Evolutionary conservation across 2,113 vertebrate genomes (phyloP).

Genomic region (Clupea harengus): DNA sequence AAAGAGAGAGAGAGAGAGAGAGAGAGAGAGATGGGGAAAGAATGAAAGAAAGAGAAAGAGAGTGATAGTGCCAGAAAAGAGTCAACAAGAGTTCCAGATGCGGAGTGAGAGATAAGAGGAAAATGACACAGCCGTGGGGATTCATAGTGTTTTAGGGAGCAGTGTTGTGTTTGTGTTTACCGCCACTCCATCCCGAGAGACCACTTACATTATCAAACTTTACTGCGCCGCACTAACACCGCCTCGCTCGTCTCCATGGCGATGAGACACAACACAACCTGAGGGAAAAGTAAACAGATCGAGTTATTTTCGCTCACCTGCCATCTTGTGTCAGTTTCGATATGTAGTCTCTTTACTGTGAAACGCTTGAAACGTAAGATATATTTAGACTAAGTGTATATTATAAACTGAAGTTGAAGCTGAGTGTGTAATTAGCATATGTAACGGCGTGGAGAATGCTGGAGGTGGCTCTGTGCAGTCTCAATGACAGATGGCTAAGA

Average conservation of each 20-base stretch:
- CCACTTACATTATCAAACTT: slow-evolving; percentile 57
- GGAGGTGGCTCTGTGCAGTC: neutral
- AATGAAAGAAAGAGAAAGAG: neutral
- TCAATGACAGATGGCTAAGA: neutral
- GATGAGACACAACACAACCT: slow-evolving; percentile 58
- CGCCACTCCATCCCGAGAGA: slow-evolving; percentile 56
- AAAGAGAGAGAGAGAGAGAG: neutral
- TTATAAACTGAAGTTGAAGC: slow-evolving; percentile 8
- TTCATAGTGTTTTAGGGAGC: neutral
- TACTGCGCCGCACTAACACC: neutral
- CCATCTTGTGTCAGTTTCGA: slow-evolving; percentile 66
- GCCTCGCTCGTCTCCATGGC: slow-evolving; percentile 30
- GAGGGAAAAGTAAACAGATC: slow-evolving; percentile 54
- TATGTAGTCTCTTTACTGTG: slow-evolving; percentile 58
- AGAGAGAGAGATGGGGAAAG: neutral
- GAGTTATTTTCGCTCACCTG: slow-evolving; percentile 52
- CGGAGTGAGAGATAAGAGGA: neutral
- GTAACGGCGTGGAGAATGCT: slow-evolving; percentile 2
- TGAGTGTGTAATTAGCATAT: slow-evolving; percentile 56
- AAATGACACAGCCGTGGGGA: neutral
- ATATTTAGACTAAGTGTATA: neutral
- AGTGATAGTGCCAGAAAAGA: slow-evolving; percentile 23
- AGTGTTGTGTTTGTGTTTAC: slow-evolving; percentile 55
- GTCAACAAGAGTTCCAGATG: slow-evolving; percentile 28
- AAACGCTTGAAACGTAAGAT: slow-evolving; percentile 40